Base-by-base conservation (phyloP, 2,888 invertebrate genomes). In the Germaria angustata region DNA sequence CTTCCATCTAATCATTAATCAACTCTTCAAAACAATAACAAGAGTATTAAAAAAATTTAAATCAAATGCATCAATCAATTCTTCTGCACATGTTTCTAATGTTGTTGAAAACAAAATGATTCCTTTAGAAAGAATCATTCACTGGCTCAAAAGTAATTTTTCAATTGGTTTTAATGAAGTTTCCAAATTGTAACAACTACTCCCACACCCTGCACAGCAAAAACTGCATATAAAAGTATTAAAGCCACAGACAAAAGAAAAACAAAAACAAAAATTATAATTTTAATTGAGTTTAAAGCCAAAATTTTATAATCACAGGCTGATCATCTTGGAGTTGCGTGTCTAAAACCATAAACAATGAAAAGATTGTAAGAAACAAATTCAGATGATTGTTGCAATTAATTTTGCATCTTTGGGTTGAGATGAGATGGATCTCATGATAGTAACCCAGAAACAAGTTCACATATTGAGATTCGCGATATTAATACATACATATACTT, bases 371-470 rank as follows among this genome's bases (percentile, higher is more conserved):
- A 68, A 66, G 49, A 49, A 68, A 57, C 36, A 68, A 51, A 80
- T 79, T 65, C 28, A 63, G 49, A 57, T 49, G 46, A 32, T 76
- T 66, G 63, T 17, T 53, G 66, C 76, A 49, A 53, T 66, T 28
- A 57, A 15, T 32, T 51, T 66, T 39, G 13, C 41, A 66, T 76
- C 59, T 59, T 41, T 22, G 15, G 22, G 53, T 6, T 44, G 32
- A 41, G 41, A 76, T 59, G 39, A 66, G 71, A 63, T 75, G 36
- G n/a, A 78, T 78, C 78, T 78, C 73, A 82, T 75, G 78, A 82
- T 78, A 82, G 78, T 78, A 78, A 82, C 78, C 78, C 81, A 82
- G 75, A 82, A 78, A 82, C 78, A 82, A 82, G 75, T 82, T 82
- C 81, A 79, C 65, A 75, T 51, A 75, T 75, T 59, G 20, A 53